Evolutionary conservation across 2,888 invertebrate genomes (phyloP), one percentile per base, ranked within the genome.

Genomic region (Chironomus tentans): DNA sequence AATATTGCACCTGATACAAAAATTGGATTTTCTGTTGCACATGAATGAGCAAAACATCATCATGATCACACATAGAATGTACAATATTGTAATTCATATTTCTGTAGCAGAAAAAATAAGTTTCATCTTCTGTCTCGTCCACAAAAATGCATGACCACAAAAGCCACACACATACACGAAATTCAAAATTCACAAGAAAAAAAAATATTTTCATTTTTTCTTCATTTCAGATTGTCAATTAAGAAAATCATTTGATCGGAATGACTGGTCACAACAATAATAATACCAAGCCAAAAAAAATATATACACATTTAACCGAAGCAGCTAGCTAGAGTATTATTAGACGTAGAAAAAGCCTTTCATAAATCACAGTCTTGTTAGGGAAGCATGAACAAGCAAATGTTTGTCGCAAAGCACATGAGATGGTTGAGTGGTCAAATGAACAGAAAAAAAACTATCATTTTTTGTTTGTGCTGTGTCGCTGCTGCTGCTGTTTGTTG

Each of bases 351-450:
- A 38, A 38, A 38, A 21, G 24, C 65, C 18, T 65, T 65, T 65
- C 65, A 65, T 65, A 65, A 65, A 65, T 65, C 65, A 65, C 65
- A 65, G 65, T 65, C 65, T 65, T 24, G 21, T 65, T 65, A 65
- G 65, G 21, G 65, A 65, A 65, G 65, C 65, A 24, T 24, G 65
- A 65, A 22, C 24, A 13, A 21, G 65, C 65, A 65, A 56, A 56
- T 56, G 56, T 56, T 56, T 65, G 65, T 21, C 65, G 21, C 18
- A 24, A 56, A 56, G 56, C 18, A n/a, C 4, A 18, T 15, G 22
- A 22, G 15, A 62, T 65, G 65, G 22, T 24, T 65, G 22, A 24
- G 21, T 65, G 65, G 22, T 24, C 21, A 62, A n/a, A 15, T 18
- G 18, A 62, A 62, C 2, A 22, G 10, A 62, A 10, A 10, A 62